Evolutionary conservation across 2,113 vertebrate species (phyloP), one percentile per base, ranked within the genome.

Genomic region (Anser cygnoides): DNA sequence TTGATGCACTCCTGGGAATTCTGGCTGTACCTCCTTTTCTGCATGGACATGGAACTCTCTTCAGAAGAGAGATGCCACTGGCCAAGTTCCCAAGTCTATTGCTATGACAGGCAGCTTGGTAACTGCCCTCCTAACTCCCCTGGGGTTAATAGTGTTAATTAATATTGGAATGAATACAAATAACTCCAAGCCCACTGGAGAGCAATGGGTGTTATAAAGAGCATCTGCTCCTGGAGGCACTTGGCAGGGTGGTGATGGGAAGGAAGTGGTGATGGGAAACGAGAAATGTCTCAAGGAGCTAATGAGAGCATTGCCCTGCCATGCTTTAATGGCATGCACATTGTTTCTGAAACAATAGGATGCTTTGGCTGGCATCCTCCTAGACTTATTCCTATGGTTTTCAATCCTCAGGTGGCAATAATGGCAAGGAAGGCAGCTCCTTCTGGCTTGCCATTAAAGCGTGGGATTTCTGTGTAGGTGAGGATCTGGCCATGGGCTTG

Each of bases 321-420:
- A n/a, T 46, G 29, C 18, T 57, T 72, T 85, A 82, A 50, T 73
- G 81, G 35, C 19, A 75, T 11, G 18, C 49, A 78, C 71, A 62
- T 62, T 90, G 62, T 62, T 84, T 44, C 74, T 94, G 70, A 41
- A 94, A 86, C 85, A 94, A 75, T 41, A 15, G 35, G 55, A 35
- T 63, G 63, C 50, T 84, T 96, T 95, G 87, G 63, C 78, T 92
- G 86, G 46, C 41, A 80, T 94, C 78, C 67, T 54, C 25, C 55
- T 74, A 17, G 58, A 13, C 6, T 79, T 33, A 26, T 26, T 58
- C 67, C 7, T 13, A 3, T 46, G 31, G 4, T 43, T 91, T 93
- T 77, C 37, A 88, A n/a, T 71, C 55, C 91, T 91, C 84, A 80
- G 75, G 76, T 90, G 75, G 71, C 90, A 80, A 31, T 44, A n/a